phyloP scores from a whole-genome alignment of 2,888 invertebrate species.

The Malachius bipustulatus region DNA sequence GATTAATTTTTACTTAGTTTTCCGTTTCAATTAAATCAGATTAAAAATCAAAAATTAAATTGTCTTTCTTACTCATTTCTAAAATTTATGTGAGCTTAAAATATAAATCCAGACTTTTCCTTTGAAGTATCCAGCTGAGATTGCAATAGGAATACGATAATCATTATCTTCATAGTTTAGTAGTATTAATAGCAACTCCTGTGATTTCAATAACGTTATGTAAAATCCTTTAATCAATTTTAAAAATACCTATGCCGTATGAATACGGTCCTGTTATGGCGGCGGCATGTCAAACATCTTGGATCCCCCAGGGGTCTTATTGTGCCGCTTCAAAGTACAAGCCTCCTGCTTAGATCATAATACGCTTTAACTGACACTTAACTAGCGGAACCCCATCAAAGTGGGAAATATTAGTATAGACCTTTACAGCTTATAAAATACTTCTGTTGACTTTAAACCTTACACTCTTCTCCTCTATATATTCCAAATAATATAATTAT shows the following conservation, averaged over 20 bases:
- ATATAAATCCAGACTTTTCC: too few relatives aligned
- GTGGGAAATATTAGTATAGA: slow-evolving; percentile 32
- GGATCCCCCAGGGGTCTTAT: slow-evolving; percentile 32
- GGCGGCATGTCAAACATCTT: slow-evolving; percentile 35
- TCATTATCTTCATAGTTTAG: too few relatives aligned
- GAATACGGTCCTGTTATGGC: slow-evolving; percentile 28
- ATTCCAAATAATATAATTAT: neutral
- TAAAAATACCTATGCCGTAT: slow-evolving; percentile 15
- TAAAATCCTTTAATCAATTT: too few relatives aligned
- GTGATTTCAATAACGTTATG: too few relatives aligned
- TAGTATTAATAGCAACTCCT: too few relatives aligned
- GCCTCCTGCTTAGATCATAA: slow-evolving; percentile 35
- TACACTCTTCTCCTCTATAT: neutral
- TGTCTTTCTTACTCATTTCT: too few relatives aligned
- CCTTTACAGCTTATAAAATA: slow-evolving; percentile 24
- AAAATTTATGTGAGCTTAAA: too few relatives aligned
- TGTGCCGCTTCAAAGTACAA: slow-evolving; percentile 35
- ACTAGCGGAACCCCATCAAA: slow-evolving; percentile 33
- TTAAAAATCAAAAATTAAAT: too few relatives aligned
- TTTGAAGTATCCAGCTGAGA: too few relatives aligned
- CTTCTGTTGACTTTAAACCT: slow-evolving; percentile 25
- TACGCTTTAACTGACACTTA: slow-evolving; percentile 36
- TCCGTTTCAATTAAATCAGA: too few relatives aligned
- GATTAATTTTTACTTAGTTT: too few relatives aligned
- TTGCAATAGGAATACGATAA: too few relatives aligned